Evolutionary conservation across 2,888 invertebrate species (phyloP).

Genomic region (Drosophila subquinaria): DNA sequence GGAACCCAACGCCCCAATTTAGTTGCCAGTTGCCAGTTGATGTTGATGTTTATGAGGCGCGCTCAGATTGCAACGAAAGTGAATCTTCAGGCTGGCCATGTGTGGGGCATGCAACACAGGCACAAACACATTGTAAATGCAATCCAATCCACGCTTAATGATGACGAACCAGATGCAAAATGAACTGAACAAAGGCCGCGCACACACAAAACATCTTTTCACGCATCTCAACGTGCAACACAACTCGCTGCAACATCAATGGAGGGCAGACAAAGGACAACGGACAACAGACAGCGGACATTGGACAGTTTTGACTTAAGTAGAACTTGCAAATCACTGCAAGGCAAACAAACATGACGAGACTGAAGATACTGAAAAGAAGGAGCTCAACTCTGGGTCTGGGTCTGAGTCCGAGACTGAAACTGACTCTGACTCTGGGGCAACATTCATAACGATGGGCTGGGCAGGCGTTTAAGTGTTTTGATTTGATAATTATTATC

Average conservation of each 20-base stretch:
- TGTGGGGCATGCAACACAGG: conserved; percentile 47
- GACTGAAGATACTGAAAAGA: conserved; percentile 5
- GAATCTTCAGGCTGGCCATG: conserved; percentile 54
- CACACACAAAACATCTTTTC: conserved; percentile 64
- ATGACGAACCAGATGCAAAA: conserved; percentile 69
- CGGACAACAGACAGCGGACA: conserved; percentile 4
- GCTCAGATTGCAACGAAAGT: conserved; percentile 65
- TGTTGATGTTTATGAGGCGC: conserved; percentile 57
- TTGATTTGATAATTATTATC: conserved; percentile 85
- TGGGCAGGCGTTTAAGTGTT: conserved; percentile 83
- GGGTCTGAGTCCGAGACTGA: conserved; percentile 28
- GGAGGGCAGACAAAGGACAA: conserved; percentile 7
- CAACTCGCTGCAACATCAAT: conserved; percentile 30
- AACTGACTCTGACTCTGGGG: conserved; percentile 46
- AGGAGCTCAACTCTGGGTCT: conserved; percentile 8
- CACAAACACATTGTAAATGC: conserved; percentile 7
- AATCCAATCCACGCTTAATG: conserved; percentile 72
- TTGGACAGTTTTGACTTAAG: conserved; percentile 74
- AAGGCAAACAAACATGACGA: conserved; percentile 76
- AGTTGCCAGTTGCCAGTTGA: conserved; percentile 27
- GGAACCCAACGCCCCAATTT: conserved; percentile 75
- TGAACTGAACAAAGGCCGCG: conserved; percentile 48
- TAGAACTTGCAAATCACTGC: conserved; percentile 78
- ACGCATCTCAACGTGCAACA: conserved; percentile 56
- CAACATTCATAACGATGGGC: conserved; percentile 65